Evolutionary conservation across 2,888 invertebrate species (phyloP).

Genomic region (Resseliella maxima): DNA sequence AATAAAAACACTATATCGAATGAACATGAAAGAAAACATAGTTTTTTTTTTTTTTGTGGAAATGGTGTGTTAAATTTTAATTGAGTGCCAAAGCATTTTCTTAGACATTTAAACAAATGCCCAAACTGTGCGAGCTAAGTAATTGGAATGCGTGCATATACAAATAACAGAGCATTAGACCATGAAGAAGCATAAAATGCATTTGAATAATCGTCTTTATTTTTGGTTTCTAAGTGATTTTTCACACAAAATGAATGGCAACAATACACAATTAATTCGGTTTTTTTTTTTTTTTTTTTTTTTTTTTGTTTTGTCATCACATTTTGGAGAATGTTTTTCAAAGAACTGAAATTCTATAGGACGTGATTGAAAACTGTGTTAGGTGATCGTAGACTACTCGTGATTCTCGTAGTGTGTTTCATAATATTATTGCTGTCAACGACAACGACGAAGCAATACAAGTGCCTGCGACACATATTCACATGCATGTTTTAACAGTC

Average conservation of each 20-base stretch:
- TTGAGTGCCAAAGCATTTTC: neutral
- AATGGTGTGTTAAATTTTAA: conserved; percentile 3
- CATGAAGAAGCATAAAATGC: neutral
- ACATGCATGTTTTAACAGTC: neutral
- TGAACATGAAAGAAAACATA: neutral
- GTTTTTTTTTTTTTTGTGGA: neutral
- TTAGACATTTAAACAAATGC: neutral
- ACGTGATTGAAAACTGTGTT: neutral
- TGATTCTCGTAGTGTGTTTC: neutral
- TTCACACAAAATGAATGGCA: too few relatives aligned
- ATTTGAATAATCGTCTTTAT: too few relatives aligned
- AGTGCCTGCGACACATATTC: conserved; percentile 31
- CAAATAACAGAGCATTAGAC: neutral
- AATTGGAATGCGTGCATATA: neutral
- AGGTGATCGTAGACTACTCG: too few relatives aligned
- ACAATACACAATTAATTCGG: too few relatives aligned
- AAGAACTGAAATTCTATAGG: neutral
- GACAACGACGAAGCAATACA: neutral
- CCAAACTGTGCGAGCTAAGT: neutral
- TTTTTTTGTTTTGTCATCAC: too few relatives aligned
- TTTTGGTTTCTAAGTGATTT: too few relatives aligned
- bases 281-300: too few relatives aligned
- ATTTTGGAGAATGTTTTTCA: too few relatives aligned
- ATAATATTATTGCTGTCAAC: neutral
- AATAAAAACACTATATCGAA: too few relatives aligned